Evolutionary conservation across 2,797 vertebrate species (phyloP), one percentile per base, ranked within the genome.

Genomic region (Neosalanx taihuensis): DNA sequence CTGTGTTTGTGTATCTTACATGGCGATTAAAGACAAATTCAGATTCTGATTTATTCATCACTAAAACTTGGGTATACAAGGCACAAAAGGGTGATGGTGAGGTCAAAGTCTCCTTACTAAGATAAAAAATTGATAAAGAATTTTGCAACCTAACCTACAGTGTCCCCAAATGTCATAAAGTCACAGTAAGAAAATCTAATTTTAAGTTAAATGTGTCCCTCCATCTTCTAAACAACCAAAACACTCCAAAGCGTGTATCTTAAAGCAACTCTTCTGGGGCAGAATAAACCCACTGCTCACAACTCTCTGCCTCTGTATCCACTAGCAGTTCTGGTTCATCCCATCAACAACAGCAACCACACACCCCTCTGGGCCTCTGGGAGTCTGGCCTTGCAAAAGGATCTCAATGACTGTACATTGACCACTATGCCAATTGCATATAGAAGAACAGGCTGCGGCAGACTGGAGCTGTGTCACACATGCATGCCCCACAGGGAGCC

Each of bases 391-490:
- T 31, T 58, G 37, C n/a, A 65, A 3, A 6, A 29, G 72, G 72
- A 35, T 71, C 78, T 69, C 67, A 37, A 72, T 71, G 2, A 29
- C 74, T 72, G 72, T 72, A 64, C 77, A 84, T 56, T 3, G 63
- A 83, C 81, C 70, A 23, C 23, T 29, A 68, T 13, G 51, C 75
- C 72, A 56, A 12, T 31, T 80, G 66, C 37, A 23, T 81, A 60
- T 64, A 79, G 64, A 64, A 86, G 89, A 85, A 77, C 72, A 71
- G 69, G 67, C 76, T 57, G 76, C 15, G 80, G 72, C 84, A 76
- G 73, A 79, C 73, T 70, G 61, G 79, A 88, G 86, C 89, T 89
- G 86, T 86, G 88, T 91, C 91, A 91, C 85, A 88, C 67, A 80
- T 87, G 84, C 84, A 60, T 37, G 76, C 84, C 76, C 76, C 60